Percentiles rank a stretch among this genome's conserved stretches.
These are phyloP conservation scores for Morinoia aosen DNA, from an alignment of 2,888 invertebrate genomes.

Conservation along the genomic window DNA sequence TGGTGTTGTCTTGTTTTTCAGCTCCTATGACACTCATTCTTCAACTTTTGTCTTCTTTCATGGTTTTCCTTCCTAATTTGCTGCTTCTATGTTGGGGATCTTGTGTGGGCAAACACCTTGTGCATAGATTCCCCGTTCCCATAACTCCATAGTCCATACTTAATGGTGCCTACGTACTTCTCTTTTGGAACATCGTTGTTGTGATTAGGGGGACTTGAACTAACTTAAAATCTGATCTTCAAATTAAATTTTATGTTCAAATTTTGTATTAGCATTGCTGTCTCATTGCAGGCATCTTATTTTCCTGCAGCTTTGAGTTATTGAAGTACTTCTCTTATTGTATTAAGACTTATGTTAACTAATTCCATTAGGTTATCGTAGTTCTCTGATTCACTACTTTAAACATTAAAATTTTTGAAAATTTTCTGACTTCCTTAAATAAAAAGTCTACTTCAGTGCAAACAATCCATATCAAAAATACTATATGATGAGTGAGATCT, in stretches of 20 bases:
- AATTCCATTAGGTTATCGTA: background rate
- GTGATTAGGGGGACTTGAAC: too few species aligned
- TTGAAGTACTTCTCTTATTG: background rate
- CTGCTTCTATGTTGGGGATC: too few species aligned
- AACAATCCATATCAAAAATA: background rate
- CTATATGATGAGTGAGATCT: background rate
- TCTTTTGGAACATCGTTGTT: too few species aligned
- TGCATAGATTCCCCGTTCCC: too few species aligned
- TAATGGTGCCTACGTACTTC: too few species aligned
- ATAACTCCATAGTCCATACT: too few species aligned
- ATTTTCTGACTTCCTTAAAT: background rate
- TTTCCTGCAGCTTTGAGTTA: background rate
- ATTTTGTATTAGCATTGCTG: background rate
- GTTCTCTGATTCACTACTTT: background rate
- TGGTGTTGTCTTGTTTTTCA: too few species aligned
- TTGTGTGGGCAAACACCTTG: too few species aligned
- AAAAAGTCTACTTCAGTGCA: background rate
- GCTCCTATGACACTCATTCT: too few species aligned
- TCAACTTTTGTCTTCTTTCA: background rate
- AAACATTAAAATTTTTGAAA: background rate
- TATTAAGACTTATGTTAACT: background rate
- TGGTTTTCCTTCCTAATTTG: too few species aligned
- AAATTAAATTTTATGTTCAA: background rate
- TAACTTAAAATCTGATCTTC: background rate
- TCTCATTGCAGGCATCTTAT: background rate